Evolutionary conservation across 1,140 invertebrate genomes (phyloP).

Genomic region (Drosophila sturtevanti): DNA sequence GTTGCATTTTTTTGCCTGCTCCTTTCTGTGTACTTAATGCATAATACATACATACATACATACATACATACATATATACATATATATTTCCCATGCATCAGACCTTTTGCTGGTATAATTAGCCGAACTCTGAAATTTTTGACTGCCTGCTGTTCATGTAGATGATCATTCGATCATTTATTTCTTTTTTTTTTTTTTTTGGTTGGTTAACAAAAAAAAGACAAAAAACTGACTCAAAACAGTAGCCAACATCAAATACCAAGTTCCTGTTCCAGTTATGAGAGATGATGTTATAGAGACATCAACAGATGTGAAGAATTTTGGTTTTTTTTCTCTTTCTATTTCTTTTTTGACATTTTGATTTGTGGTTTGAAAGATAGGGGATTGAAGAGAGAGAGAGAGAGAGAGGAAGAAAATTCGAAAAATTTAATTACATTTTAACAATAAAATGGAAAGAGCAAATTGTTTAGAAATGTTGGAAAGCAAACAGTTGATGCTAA

Average conservation of each 20-base stretch:
- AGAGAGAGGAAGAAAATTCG: constrained; percentile 2
- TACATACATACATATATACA: too few relatives aligned
- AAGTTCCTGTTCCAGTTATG: constrained; percentile 61
- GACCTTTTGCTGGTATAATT: constrained; percentile 65
- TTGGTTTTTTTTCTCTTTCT: background rate
- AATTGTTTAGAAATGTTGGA: constrained; percentile 44
- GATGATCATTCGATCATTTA: constrained; percentile 32
- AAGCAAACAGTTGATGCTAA: background rate
- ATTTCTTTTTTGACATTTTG: constrained; percentile 52
- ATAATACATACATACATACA: too few relatives aligned
- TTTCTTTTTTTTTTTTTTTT: background rate
- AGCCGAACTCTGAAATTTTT: constrained; percentile 50
- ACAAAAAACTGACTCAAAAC: constrained; percentile 13
- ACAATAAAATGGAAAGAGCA: constrained; percentile 33
- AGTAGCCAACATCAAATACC: constrained; percentile 37
- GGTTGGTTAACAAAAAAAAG: constrained; percentile 33
- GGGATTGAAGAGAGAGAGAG: constrained; percentile 30
- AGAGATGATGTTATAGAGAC: constrained; percentile 52
- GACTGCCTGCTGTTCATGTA: constrained; percentile 44
- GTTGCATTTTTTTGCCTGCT: constrained; percentile 50
- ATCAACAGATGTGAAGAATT: constrained; percentile 70
- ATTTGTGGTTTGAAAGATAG: constrained; percentile 63
- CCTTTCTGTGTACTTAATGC: constrained; percentile 32
- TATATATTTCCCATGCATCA: constrained; percentile 27
- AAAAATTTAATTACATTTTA: constrained; percentile 39